Conservation (phyloP, 2,113 vertebrate species). For the Forbesichthys agassizii region DNA sequence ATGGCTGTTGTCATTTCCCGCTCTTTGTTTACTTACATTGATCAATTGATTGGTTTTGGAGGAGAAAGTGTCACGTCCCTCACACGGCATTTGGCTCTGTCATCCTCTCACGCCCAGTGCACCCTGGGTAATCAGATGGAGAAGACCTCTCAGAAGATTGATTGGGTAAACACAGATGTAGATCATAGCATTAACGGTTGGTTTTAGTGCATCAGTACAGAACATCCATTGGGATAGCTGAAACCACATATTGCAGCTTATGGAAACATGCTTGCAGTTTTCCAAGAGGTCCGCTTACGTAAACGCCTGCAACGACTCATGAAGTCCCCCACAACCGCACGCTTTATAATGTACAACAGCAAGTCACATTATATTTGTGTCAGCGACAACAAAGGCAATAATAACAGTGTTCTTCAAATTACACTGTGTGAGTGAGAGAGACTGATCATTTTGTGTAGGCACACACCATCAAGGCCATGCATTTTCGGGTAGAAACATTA, state of each 20-base stretch:
- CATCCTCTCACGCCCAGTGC: neutral
- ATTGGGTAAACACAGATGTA: neutral
- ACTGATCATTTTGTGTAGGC: constrained; percentile 1
- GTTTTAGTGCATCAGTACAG: neutral
- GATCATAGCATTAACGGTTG: neutral
- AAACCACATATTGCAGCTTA: neutral
- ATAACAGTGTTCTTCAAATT: constrained; percentile 21
- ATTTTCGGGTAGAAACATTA: constrained; percentile 28
- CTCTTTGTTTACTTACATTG: neutral
- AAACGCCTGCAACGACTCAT: constrained; percentile 29
- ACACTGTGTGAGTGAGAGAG: constrained; percentile 11
- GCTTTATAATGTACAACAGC: neutral
- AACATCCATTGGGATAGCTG: too few relatives aligned
- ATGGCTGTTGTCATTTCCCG: neutral
- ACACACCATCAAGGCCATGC: neutral
- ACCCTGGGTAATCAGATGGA: neutral
- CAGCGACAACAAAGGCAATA: constrained; percentile 24
- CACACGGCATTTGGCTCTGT: constrained; percentile 16
- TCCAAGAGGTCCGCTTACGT: constrained; percentile 41
- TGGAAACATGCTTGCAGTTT: constrained; percentile 18
- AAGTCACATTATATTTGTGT: constrained; percentile 14
- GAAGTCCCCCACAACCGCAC: constrained; percentile 37
- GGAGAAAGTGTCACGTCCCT: neutral
- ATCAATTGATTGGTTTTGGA: constrained; percentile 10
- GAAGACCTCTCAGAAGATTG: neutral